Percentiles rank a stretch among this genome's conserved stretches.
Conservation (phyloP, 2,113 vertebrate species). For the Centropus bengalensis region DNA sequence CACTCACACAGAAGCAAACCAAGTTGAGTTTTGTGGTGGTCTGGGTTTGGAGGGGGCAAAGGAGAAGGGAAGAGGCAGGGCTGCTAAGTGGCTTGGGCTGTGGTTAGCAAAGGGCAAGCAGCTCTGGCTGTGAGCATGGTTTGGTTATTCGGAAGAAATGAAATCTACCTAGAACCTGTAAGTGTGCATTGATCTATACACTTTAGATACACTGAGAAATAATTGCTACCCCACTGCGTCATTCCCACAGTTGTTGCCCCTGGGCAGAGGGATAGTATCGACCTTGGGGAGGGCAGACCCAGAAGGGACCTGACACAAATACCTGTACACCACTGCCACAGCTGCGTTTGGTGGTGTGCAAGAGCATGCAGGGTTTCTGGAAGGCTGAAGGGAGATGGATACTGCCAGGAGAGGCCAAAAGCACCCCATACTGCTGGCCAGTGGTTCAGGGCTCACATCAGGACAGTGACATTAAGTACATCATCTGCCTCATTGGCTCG, state of each 20-base stretch:
- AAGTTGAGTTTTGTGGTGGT: not conserved
- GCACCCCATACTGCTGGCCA: not conserved
- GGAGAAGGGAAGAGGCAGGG: not conserved
- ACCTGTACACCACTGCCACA: accelerated
- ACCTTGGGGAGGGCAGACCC: not conserved
- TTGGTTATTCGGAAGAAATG: not conserved
- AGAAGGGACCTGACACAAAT: not conserved
- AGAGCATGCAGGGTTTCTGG: not conserved
- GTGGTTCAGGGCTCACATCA: not conserved
- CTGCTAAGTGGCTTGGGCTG: not conserved
- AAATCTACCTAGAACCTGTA: not conserved
- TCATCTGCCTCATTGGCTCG: not conserved
- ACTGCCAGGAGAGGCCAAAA: not conserved
- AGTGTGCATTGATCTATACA: accelerated
- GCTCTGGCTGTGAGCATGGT: not conserved
- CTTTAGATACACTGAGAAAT: not conserved
- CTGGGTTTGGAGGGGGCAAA: not conserved
- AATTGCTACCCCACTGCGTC: not conserved
- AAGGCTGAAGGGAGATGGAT: not conserved
- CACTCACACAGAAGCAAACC: not conserved
- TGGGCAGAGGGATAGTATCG: not conserved
- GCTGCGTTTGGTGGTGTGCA: not conserved
- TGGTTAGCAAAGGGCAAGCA: not conserved
- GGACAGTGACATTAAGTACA: not conserved
- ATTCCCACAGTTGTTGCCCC: not conserved